Evolutionary conservation across 2,888 invertebrate genomes (phyloP).

Genomic region (Philhelius pedissequus): DNA sequence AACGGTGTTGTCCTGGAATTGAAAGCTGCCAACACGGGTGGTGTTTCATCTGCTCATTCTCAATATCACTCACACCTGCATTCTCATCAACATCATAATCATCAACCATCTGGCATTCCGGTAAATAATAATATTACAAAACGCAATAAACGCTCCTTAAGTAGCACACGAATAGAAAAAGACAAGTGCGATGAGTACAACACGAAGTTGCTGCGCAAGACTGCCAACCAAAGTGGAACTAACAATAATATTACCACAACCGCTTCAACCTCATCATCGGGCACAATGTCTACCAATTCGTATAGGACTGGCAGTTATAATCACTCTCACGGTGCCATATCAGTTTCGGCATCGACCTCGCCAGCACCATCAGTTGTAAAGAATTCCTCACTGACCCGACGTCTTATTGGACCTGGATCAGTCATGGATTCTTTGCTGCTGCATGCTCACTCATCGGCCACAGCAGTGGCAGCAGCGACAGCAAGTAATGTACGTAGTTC

Average conservation of each 20-base stretch:
- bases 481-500: conserved; percentile 69
- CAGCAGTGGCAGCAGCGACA: conserved; percentile 56
- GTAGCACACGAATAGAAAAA: conserved; percentile 78
- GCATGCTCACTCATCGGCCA: conserved; percentile 34
- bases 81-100: conserved; percentile 68
- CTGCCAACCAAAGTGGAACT: conserved; percentile 68
- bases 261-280: conserved; percentile 17
- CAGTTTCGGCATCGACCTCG: conserved; percentile 62
- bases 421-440: conserved; percentile 57
- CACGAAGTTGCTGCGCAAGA: conserved; percentile 77
- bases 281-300: conserved; percentile 18
- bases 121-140: conserved; percentile 71
- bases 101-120: conserved; percentile 70
- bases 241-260: conserved; percentile 54
- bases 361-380: conserved; percentile 60
- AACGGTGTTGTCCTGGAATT: conserved; percentile 64
- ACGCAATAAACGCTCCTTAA: conserved; percentile 78
- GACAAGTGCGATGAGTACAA: conserved; percentile 79
- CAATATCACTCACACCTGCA: conserved; percentile 53
- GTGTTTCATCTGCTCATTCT: conserved; percentile 22
- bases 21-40: conserved; percentile 52
- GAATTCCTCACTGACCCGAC: conserved; percentile 68
- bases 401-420: conserved; percentile 55
- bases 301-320: conserved; percentile 26
- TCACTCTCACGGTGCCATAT: conserved; percentile 18